These are phyloP conservation scores for Paraplagusia blochii DNA, from an alignment of 2,113 vertebrate species.

Conservation along the genomic window DNA sequence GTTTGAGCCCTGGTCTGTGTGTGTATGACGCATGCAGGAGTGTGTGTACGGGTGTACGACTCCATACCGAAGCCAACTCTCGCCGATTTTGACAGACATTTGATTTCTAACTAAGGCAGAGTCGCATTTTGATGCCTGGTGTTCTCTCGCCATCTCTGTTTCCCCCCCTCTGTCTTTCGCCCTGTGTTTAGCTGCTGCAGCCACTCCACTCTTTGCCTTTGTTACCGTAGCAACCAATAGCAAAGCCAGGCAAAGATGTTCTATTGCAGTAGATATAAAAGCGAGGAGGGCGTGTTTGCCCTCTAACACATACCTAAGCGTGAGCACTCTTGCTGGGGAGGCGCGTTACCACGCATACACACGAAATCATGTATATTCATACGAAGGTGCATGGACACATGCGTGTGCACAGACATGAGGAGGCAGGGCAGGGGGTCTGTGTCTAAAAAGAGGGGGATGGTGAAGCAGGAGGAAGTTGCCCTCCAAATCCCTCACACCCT, in stretches of 20 bases:
- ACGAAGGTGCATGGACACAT: background rate
- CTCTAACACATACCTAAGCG: constrained; percentile 35
- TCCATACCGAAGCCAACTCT: background rate
- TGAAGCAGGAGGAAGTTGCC: too few relatives aligned
- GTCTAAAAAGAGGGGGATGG: too few relatives aligned
- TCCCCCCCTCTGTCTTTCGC: constrained; percentile 25
- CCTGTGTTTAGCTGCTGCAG: constrained; percentile 61
- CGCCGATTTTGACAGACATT: constrained; percentile 34
- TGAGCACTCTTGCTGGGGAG: constrained; percentile 1
- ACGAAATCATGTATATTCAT: background rate
- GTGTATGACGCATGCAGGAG: constrained; percentile 6
- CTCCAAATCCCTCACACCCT: too few relatives aligned
- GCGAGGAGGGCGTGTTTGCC: constrained; percentile 49
- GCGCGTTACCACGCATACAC: background rate
- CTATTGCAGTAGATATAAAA: constrained; percentile 65
- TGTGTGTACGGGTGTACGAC: background rate
- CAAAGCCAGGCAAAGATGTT: constrained; percentile 62
- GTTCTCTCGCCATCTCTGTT: constrained; percentile 14
- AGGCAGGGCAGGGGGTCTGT: too few relatives aligned
- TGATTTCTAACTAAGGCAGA: background rate
- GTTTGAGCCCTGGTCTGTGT: constrained; percentile 30
- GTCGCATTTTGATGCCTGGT: constrained; percentile 23
- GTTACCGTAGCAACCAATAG: constrained; percentile 77
- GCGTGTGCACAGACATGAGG: too few relatives aligned
- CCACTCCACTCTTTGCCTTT: constrained; percentile 70